Evolutionary conservation across 1,140 invertebrate genomes (phyloP), one percentile per base, ranked within the genome.

Genomic region (Sinonovacula constricta): DNA sequence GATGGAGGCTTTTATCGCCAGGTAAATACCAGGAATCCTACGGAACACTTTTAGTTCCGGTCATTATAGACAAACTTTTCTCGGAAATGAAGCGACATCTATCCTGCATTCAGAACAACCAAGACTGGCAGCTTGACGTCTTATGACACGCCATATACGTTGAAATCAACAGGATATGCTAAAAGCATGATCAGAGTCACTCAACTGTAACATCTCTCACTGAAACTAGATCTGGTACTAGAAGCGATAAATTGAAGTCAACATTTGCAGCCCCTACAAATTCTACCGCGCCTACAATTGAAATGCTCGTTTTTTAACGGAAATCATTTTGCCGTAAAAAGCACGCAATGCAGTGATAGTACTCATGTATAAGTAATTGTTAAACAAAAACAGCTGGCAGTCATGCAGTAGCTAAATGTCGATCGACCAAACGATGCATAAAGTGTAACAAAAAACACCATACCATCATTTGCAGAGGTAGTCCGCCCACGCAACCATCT

Each of bases 1-100:
- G 28, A 34, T 79, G 34, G 76, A 82, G 56, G 65, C 67, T 15
- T 72, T 51, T 30, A 31, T 31, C 53, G 56, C 22, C 53, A 54
- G 71, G 72, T 33, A 14, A 70, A 45, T 26, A 69, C 22, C 57
- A 75, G 62, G 67, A 65, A 2, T 51, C 34, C 5, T 76, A 70
- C 26, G 51, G 66, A 10, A 57, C 45, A 18, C 30, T 81, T 30
- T 51, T 76, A 0, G 66, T 70, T 15, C 67, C 65, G 2, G 36
- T 81, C n/a, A 12, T 76, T 4, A n/a, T 80, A 2, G 36, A 74
- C n/a, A 80, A 74, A 34, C 33, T 72, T 31, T 54, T 28, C 5
- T 22, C 33, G 30, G 60, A 70, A 18, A 14, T n/a, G 22, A 49
- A 12, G 33, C 15, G 22, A 26, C 56, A 45, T 18, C 15, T 26